These are phyloP conservation scores for Malthinus seriepunctatus DNA, from an alignment of 2,888 invertebrate species.

Conservation along the genomic window DNA sequence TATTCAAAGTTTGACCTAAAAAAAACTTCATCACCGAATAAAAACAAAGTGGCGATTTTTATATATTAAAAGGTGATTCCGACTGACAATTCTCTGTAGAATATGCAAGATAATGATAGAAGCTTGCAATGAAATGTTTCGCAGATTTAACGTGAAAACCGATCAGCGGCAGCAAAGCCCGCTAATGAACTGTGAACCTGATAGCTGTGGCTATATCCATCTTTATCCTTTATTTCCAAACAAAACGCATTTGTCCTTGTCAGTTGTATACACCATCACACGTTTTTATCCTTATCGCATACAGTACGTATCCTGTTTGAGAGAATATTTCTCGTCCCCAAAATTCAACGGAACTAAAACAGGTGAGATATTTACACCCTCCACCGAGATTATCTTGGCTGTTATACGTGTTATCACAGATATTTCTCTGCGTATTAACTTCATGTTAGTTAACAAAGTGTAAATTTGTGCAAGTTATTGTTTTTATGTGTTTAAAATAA, in stretches of 20 bases:
- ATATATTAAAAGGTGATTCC: constrained; percentile 26
- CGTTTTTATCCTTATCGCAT: constrained; percentile 27
- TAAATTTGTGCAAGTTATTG: constrained; percentile 25
- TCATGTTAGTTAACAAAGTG: constrained; percentile 28
- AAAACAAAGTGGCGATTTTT: constrained; percentile 26
- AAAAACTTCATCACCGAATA: constrained; percentile 19
- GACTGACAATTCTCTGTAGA: constrained; percentile 35
- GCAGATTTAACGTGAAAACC: constrained; percentile 41
- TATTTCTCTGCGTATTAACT: constrained; percentile 28
- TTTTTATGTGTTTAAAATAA: constrained; percentile 21
- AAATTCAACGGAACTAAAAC: constrained; percentile 28
- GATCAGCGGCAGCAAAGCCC: constrained; percentile 45
- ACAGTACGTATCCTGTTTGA: constrained; percentile 26
- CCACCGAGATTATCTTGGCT: constrained; percentile 24
- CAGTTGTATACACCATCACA: constrained; percentile 9
- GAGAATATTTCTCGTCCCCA: constrained; percentile 14
- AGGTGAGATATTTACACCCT: constrained; percentile 25
- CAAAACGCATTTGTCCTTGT: constrained; percentile 23
- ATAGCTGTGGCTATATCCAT: constrained; percentile 42
- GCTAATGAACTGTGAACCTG: constrained; percentile 52
- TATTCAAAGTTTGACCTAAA: not conserved
- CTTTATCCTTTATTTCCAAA: constrained; percentile 31
- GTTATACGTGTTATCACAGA: constrained; percentile 25
- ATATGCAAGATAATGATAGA: constrained; percentile 35
- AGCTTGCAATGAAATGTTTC: constrained; percentile 35